A percentile compares a stretch with the other conserved stretches of the same genome.
Conservation (phyloP, 2,113 vertebrate genomes). For the Kryptolebias marmoratus region DNA sequence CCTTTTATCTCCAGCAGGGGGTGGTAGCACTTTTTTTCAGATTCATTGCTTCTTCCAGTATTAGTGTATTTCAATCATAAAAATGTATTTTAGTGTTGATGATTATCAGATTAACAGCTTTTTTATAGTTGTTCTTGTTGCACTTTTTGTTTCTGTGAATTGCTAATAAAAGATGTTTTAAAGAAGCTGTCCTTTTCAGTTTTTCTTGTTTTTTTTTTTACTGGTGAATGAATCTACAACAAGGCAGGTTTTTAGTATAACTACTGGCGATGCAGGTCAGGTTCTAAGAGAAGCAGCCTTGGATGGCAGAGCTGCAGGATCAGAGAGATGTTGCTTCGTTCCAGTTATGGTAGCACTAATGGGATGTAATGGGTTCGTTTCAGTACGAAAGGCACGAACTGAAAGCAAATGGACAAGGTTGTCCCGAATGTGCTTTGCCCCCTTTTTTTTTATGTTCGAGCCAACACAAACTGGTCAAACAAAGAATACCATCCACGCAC, state of each 20-base stretch:
- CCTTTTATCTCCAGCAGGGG: conserved; percentile 35
- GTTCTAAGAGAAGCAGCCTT: conserved; percentile 28
- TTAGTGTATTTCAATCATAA: conserved; percentile 1
- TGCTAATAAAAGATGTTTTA: background rate
- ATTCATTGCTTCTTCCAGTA: background rate
- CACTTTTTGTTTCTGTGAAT: no score
- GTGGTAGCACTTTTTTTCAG: background rate
- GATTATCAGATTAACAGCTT: conserved; percentile 2
- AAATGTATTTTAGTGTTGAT: background rate
- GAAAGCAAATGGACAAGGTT: conserved; percentile 18
- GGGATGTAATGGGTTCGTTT: conserved; percentile 43
- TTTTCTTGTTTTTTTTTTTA: background rate
- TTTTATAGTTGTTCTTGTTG: background rate
- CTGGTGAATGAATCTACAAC: conserved; percentile 25
- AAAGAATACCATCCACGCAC: background rate
- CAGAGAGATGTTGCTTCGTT: conserved; percentile 1
- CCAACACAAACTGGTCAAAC: background rate
- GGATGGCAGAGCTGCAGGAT: conserved; percentile 16
- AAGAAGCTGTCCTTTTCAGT: conserved; percentile 4
- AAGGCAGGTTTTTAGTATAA: conserved; percentile 38
- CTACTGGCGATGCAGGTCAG: conserved; percentile 37
- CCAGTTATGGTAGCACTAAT: conserved; percentile 34
- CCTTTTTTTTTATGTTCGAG: background rate
- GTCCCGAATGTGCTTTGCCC: background rate
- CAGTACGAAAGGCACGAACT: conserved; percentile 19